Evolutionary conservation across 1,140 invertebrate species (phyloP), one percentile per base, ranked within the genome.

Genomic region (Cotesia typhae): DNA sequence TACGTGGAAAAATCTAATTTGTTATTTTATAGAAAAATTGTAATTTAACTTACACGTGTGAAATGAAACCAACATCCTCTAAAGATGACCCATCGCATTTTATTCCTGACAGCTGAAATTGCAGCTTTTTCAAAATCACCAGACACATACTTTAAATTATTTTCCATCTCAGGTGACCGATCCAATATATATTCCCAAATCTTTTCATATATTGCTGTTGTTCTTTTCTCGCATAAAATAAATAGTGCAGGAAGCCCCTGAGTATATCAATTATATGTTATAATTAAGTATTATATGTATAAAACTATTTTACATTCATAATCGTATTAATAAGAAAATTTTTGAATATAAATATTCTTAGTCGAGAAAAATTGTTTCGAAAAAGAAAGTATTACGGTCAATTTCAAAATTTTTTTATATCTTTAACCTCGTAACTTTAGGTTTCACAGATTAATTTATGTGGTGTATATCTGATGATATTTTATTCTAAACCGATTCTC

Each of bases 221-320:
- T 57, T 17, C 53, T 14, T 20, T n/a, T 9, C n/a, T 57, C 53
- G 1, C 53, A 14, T 2, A 57, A n/a, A 5, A 57, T 57, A n/a
- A 57, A 57, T 57, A 57, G 17, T n/a, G 53, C 53, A 17, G 53
- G 53, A 17, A 14, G 53, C n/a, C 53, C 53, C 53, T 57, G n/a
- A 57, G 1, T 55, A n/a, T 57, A 1, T 28, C 28, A 28, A 28
- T 28, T 2, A 28, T 28, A 28, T 28, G 28, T 28, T 2, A 2
- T 3, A 28, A 28, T 1, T 28, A 28, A 28, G 28, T 28, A 28
- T 28, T 28, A 3, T 28, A 28, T 28, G 28, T 28, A 28, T 28
- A 28, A 28, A 28, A 28, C 2, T 28, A 2, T 28, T 28, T 2
- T 3, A 3, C 28, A 28, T 28, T 28, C 28, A 28, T 28, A 28